Conservation (phyloP, 1,140 invertebrate genomes). For the Sycobia sp. region DNA sequence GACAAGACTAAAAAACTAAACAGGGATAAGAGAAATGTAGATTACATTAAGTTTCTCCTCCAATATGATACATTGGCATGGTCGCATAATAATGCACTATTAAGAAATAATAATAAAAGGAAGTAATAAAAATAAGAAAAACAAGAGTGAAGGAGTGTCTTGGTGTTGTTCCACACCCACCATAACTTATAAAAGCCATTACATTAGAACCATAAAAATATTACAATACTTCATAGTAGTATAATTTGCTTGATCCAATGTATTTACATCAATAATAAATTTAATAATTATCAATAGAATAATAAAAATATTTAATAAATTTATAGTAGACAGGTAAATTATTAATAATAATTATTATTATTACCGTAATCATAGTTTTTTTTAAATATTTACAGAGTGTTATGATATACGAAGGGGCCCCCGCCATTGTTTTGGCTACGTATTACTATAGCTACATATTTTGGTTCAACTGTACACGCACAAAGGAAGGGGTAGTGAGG, state of each 20-base stretch:
- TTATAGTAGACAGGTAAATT: constrained; percentile 58
- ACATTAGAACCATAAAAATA: constrained; percentile 49
- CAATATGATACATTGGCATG: constrained; percentile 56
- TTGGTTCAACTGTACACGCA: constrained; percentile 28
- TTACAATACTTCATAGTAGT: constrained; percentile 48
- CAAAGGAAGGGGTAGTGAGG: constrained; percentile 1
- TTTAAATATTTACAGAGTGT: constrained; percentile 35
- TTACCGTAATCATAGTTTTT: constrained; percentile 51
- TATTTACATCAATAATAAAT: constrained; percentile 40
- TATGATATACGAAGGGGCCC: constrained; percentile 34
- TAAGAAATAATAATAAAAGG: constrained; percentile 20
- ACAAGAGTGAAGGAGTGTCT: constrained; percentile 12
- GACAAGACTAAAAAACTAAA: constrained; percentile 24
- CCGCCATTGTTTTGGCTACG: constrained; percentile 29
- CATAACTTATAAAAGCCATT: constrained; percentile 1
- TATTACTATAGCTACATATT: constrained; percentile 41
- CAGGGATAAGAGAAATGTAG: constrained; percentile 39
- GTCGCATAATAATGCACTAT: constrained; percentile 37
- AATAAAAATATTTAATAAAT: constrained; percentile 52
- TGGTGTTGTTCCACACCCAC: constrained; percentile 1
- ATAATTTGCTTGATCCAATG: constrained; percentile 21
- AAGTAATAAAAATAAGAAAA: constrained; percentile 16
- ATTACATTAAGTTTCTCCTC: constrained; percentile 54
- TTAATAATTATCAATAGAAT: constrained; percentile 42
- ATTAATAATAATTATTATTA: constrained; percentile 59